Conservation (phyloP, 2,888 invertebrate genomes). For the Meteorus cinctellus region DNA sequence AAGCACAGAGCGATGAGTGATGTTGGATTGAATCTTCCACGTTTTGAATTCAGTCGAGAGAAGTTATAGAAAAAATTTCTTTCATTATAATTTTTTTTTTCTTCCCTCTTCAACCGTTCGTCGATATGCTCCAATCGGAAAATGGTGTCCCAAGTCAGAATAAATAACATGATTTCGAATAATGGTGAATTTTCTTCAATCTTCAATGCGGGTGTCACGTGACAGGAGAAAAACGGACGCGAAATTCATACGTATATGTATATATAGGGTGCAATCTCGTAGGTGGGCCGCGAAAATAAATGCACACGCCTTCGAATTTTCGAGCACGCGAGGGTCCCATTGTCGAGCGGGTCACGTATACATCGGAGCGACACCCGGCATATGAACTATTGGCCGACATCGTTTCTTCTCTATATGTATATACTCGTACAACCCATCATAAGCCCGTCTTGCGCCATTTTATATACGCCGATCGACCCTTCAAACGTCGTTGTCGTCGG, state of each 20-base stretch:
- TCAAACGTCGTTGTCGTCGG: constrained; percentile 17
- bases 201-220: constrained; percentile 1
- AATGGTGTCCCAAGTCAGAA: background rate
- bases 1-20: constrained; percentile 21
- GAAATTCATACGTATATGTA: background rate
- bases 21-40: constrained; percentile 22
- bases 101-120: background rate
- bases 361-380: constrained; percentile 58
- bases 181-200: constrained; percentile 18
- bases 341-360: constrained; percentile 60
- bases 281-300: constrained; percentile 58
- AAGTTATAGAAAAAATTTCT: too few relatives aligned
- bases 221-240: background rate
- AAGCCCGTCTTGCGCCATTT: constrained; percentile 18
- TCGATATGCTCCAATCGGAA: background rate
- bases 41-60: constrained; percentile 11
- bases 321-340: constrained; percentile 53
- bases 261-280: constrained; percentile 55
- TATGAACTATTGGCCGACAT: constrained; percentile 64
- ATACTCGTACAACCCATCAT: constrained; percentile 23
- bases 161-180: constrained; percentile 2
- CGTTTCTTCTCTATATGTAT: constrained; percentile 49
- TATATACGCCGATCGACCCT: constrained; percentile 24
- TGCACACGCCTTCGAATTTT: constrained; percentile 61
- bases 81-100: background rate